Evolutionary conservation across 2,797 vertebrate genomes (phyloP).

Genomic region (Malacoctenus gilli): DNA sequence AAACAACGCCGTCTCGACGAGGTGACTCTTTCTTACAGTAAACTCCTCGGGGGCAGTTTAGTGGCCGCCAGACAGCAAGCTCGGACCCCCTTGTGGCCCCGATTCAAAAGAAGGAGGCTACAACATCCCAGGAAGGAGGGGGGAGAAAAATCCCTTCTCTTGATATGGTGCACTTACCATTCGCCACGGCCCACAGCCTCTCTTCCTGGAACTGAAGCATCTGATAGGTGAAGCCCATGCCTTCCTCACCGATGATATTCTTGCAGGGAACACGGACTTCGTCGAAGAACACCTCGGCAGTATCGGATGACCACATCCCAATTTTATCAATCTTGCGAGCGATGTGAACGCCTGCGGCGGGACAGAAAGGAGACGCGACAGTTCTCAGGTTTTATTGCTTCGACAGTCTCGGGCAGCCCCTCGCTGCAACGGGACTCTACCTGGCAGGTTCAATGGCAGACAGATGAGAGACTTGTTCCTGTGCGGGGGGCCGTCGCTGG

Average conservation of each 20-base stretch:
- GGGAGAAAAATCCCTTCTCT: neutral
- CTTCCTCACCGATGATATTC: conserved; percentile 87
- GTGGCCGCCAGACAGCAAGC: too few species aligned
- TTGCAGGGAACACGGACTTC: conserved; percentile 84
- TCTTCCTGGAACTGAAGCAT: conserved; percentile 93
- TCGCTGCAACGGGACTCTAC: conserved; percentile 62
- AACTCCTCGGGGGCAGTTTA: too few species aligned
- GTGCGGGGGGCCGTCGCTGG: conserved; percentile 79
- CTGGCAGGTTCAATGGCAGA: conserved; percentile 85
- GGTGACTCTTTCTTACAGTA: too few species aligned
- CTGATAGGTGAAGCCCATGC: conserved; percentile 90
- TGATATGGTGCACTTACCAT: conserved; percentile 72
- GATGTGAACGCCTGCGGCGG: conserved; percentile 80
- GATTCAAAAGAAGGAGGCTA: neutral
- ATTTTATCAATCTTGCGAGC: conserved; percentile 88
- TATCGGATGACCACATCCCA: conserved; percentile 88
- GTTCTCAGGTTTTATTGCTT: too few species aligned
- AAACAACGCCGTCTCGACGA: too few species aligned
- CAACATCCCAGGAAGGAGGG: neutral
- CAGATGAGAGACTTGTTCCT: conserved; percentile 89
- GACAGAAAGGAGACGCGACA: conserved; percentile 9
- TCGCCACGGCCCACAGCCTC: conserved; percentile 83
- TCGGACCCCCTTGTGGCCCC: too few species aligned
- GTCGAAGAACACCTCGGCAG: conserved; percentile 88
- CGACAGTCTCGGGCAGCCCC: too few species aligned